These are phyloP conservation scores for Esox lucius DNA, from an alignment of 2,797 vertebrate genomes.

Conservation along the genomic window DNA sequence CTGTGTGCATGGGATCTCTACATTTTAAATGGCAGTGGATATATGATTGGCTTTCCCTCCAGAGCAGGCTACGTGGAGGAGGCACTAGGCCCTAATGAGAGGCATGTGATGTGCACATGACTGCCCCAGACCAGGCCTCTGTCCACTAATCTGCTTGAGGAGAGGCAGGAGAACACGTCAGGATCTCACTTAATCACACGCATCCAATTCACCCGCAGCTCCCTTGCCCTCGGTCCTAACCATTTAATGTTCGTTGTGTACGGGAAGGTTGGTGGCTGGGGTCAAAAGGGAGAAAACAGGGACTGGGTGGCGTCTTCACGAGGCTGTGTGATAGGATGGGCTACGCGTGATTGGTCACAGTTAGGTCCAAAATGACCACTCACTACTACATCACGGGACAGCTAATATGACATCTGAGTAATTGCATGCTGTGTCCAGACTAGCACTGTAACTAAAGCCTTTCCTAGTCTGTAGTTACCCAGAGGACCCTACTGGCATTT, in stretches of 20 bases:
- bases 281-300: neutral
- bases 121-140: slow-evolving; percentile 2
- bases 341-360: neutral
- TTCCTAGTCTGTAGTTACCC: too few species aligned
- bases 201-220: neutral
- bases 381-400: neutral
- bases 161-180: neutral
- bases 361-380: neutral
- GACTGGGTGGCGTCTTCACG: neutral
- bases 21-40: neutral
- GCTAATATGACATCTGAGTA: neutral
- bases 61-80: slow-evolving; percentile 1
- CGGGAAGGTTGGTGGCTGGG: neutral
- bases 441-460: too few species aligned
- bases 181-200: neutral
- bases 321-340: neutral
- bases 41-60: neutral
- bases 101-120: slow-evolving; percentile 14
- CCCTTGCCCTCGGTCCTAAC: neutral
- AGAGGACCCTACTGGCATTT: too few species aligned
- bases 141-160: neutral
- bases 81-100: neutral
- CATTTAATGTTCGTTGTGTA: neutral
- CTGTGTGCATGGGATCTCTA: neutral
- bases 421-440: neutral